These are phyloP conservation scores for Nixonia krombeini DNA, from an alignment of 1,140 invertebrate species.

Conservation along the genomic window DNA sequence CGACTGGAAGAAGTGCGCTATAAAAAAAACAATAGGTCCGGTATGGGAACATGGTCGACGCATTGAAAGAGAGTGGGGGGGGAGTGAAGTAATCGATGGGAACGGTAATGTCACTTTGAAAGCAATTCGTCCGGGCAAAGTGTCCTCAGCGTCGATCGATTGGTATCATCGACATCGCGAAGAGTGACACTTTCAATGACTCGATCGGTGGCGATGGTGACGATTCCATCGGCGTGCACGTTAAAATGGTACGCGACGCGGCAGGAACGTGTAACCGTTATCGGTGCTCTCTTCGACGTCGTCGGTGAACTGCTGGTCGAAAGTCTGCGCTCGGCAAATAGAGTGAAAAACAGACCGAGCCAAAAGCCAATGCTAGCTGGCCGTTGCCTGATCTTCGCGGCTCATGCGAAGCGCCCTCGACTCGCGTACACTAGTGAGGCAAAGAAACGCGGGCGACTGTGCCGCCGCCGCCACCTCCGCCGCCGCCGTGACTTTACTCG, in stretches of 20 bases:
- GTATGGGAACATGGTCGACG: no score
- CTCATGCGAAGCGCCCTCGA: slow-evolving; percentile 31
- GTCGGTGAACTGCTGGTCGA: background rate
- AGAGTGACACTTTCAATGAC: slow-evolving; percentile 35
- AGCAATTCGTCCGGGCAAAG: slow-evolving; percentile 39
- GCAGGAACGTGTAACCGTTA: slow-evolving; percentile 19
- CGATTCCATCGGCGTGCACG: no score
- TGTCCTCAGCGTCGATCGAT: slow-evolving; percentile 41
- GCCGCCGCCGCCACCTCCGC: background rate
- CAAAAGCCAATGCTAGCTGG: slow-evolving; percentile 46
- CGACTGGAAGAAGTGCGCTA: no score
- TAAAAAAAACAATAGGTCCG: no score
- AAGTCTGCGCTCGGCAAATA: slow-evolving; percentile 62
- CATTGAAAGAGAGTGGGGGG: no score
- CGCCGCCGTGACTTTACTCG: background rate
- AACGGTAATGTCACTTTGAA: slow-evolving; percentile 26
- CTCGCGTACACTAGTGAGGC: slow-evolving; percentile 19
- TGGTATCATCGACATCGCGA: slow-evolving; percentile 28
- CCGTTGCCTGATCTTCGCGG: slow-evolving; percentile 1
- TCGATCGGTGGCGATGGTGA: slow-evolving; percentile 10
- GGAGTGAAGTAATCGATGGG: no score
- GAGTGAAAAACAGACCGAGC: slow-evolving; percentile 37
- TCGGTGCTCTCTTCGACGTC: slow-evolving; percentile 13
- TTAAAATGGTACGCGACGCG: no score
- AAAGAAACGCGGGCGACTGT: slow-evolving; percentile 7